Evolutionary conservation across 2,113 vertebrate genomes (phyloP), one percentile per base, ranked within the genome.

Genomic region (Serinus canaria): DNA sequence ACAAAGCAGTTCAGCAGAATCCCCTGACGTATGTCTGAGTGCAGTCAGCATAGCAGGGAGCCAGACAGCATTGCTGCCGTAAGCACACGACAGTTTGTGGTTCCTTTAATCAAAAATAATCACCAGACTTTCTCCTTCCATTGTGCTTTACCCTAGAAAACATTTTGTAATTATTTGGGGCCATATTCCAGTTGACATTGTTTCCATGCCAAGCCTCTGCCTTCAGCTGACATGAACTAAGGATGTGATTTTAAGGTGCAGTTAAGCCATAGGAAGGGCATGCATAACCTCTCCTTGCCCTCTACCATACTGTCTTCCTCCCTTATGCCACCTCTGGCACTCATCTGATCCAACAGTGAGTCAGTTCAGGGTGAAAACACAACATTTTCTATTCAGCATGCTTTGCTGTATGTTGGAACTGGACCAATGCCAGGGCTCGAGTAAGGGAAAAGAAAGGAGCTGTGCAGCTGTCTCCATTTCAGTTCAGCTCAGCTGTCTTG

Each of bases 81-180:
- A 75, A 77, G 43, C 50, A 73, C 4, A 12, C 0, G 0, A 41
- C 24, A 67, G 13, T 55, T 37, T 79, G 70, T 3, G 0, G 25
- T 20, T 80, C 46, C 39, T 46, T 73, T 80, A 49, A 58, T 31
- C 35, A 28, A 80, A 90, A 63, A 91, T 53, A 67, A 2, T 1
- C 11, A 52, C 4, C 25, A 50, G 41, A 31, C 30, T 73, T 89
- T 53, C 50, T 92, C 28, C 62, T 89, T 82, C 53, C 74, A 91
- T 58, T 0, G 5, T 64, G 31, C 59, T 89, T 87, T 60, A 68
- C 41, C 41, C 55, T 60, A 70, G 30, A 39, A 77, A 90, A 72
- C 60, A 89, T 33, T n/a, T 87, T 47, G 30, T 91, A n/a, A 79
- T 96, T 79, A 79, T 87, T 33, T 75, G 3, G 31, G 39, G 41